A percentile compares a stretch with the other conserved stretches of the same genome.
phyloP scores from a whole-genome alignment of 2,113 vertebrate genomes.

The Atrichornis clamosus region DNA sequence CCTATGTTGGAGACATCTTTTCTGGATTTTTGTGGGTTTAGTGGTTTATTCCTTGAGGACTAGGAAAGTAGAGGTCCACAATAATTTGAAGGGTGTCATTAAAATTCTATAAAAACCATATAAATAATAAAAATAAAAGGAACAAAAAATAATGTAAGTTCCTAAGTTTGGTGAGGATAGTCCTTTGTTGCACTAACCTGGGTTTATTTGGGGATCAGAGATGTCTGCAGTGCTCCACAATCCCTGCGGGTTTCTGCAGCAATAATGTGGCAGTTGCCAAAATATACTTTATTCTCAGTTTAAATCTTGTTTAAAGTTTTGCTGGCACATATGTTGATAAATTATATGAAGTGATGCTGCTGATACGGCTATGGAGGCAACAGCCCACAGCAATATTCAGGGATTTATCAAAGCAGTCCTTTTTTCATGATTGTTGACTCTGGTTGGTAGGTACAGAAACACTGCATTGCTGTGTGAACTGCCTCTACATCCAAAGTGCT shows the following conservation, averaged over 20 bases:
- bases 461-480: fast-evolving
- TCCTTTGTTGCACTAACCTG: background rate
- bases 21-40: background rate
- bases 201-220: background rate
- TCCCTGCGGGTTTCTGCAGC: background rate
- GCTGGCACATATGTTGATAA: fast-evolving
- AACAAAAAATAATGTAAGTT: background rate
- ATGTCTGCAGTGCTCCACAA: background rate
- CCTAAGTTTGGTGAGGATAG: background rate
- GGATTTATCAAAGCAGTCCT: background rate
- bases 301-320: background rate
- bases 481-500: background rate
- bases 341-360: background rate
- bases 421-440: background rate
- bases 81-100: background rate
- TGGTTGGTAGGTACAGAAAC: background rate
- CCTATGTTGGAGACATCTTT: background rate
- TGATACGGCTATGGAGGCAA: background rate
- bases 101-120: no score
- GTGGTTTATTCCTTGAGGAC: background rate
- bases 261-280: background rate
- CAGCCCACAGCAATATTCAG: background rate
- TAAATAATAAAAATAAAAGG: no score
- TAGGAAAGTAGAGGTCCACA: background rate
- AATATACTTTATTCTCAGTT: background rate